Percentiles rank a stretch among this genome's conserved stretches.
Conservation (phyloP, 37 sponge, comb jelly and placozoan species). For the Ephydatia muelleri region DNA sequence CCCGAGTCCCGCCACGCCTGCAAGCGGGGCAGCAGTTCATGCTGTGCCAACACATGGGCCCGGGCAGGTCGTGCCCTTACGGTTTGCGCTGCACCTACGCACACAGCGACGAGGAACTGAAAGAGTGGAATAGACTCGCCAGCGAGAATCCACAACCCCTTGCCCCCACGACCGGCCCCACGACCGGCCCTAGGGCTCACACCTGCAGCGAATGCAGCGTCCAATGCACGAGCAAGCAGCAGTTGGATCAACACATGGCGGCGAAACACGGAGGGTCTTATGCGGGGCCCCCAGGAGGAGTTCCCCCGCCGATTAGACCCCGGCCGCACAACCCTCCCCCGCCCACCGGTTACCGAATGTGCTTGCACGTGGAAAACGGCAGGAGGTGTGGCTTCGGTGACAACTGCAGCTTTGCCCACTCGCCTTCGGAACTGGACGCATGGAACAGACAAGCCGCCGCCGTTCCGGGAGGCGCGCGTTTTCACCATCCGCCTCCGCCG, state of each 20-base stretch:
- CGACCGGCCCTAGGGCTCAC: neutral
- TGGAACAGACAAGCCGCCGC: slow-evolving; percentile 68
- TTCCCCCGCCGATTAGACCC: neutral
- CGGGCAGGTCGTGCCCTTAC: slow-evolving; percentile 54
- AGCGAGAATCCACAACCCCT: neutral
- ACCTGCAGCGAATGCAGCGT: slow-evolving; percentile 62
- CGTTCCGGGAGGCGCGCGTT: neutral
- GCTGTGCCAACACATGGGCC: slow-evolving; percentile 58
- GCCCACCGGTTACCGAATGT: slow-evolving; percentile 70
- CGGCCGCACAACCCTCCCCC: slow-evolving; percentile 48
- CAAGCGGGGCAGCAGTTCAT: slow-evolving; percentile 36
- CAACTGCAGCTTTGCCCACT: slow-evolving; percentile 90
- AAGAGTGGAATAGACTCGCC: slow-evolving; percentile 41
- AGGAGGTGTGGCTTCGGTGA: slow-evolving; percentile 73
- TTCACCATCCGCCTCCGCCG: neutral
- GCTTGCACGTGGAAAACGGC: slow-evolving; percentile 66
- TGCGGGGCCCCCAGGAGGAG: neutral
- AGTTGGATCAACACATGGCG: slow-evolving; percentile 64
- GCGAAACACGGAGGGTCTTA: neutral
- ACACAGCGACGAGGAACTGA: slow-evolving; percentile 73
- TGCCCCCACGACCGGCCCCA: neutral
- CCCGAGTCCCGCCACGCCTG: slow-evolving; percentile 57
- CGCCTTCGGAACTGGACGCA: slow-evolving; percentile 66
- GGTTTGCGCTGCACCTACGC: slow-evolving; percentile 78
- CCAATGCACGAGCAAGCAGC: slow-evolving; percentile 70